Conservation (phyloP, 2,797 vertebrate species). For the Cossypha niveicapilla region DNA sequence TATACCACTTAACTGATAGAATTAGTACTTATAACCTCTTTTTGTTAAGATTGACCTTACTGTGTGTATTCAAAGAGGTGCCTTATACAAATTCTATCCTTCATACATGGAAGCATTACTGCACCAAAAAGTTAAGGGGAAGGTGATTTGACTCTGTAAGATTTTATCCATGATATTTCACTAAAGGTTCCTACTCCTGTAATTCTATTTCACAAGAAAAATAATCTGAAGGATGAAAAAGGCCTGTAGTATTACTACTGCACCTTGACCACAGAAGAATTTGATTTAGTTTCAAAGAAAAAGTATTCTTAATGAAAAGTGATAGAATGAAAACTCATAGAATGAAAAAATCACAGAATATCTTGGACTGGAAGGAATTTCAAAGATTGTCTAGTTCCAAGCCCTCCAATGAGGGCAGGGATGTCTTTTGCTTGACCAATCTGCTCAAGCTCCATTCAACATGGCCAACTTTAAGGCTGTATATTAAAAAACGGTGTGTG, state of each 20-base stretch:
- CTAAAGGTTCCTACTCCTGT: background rate
- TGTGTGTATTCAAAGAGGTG: background rate
- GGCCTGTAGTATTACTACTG: background rate
- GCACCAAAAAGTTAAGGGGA: background rate
- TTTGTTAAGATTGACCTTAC: background rate
- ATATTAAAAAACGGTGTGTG: background rate
- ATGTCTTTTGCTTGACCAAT: background rate
- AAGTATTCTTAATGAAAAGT: background rate
- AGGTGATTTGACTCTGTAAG: background rate
- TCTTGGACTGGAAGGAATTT: background rate
- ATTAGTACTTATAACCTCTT: background rate
- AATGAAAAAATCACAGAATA: background rate
- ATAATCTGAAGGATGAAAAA: background rate
- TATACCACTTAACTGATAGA: background rate
- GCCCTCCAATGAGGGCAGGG: accelerated
- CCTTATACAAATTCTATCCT: background rate
- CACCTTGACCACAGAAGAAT: background rate
- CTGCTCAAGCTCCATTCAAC: background rate
- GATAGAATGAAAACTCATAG: background rate
- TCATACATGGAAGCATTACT: background rate
- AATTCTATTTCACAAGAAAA: background rate
- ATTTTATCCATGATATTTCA: background rate
- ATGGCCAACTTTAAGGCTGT: background rate
- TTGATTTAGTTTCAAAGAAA: background rate
- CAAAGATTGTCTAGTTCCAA: background rate